Percentiles rank a stretch among this genome's conserved stretches.
phyloP scores from a whole-genome alignment of 1,140 invertebrate species.

The Leptoteleia sp. region DNA sequence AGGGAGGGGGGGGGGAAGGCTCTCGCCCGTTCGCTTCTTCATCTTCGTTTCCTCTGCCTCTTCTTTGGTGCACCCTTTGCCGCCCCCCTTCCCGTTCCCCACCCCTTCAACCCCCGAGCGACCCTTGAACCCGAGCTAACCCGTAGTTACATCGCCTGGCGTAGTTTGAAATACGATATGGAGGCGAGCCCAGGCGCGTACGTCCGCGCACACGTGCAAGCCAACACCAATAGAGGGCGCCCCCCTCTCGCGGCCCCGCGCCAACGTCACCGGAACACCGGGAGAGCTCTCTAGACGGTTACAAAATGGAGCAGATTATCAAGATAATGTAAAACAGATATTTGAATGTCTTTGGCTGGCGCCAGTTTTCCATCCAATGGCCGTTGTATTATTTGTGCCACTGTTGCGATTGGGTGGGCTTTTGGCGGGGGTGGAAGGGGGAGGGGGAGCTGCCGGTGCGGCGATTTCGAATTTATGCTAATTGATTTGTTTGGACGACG shows the following conservation, averaged over 20 bases:
- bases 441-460: too few species aligned
- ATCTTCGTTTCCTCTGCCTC: background rate
- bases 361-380: conserved; percentile 19
- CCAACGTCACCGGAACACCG: too few species aligned
- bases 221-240: too few species aligned
- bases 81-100: too few species aligned
- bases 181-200: conserved; percentile 10
- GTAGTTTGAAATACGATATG: conserved; percentile 47
- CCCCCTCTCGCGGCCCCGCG: too few species aligned
- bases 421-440: too few species aligned
- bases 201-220: background rate
- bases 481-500: conserved; percentile 31
- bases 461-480: conserved; percentile 21
- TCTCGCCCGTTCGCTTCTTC: conserved; percentile 7
- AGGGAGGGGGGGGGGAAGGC: too few species aligned
- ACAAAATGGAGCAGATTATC: conserved; percentile 50
- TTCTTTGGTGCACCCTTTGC: too few species aligned
- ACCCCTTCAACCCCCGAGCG: too few species aligned
- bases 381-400: conserved; percentile 31
- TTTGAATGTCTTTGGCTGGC: conserved; percentile 27
- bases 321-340: conserved; percentile 41
- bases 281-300: too few species aligned
- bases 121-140: conserved; percentile 26
- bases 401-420: conserved; percentile 9
- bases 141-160: conserved; percentile 28